Percentiles rank a stretch among this genome's conserved stretches.
Conservation (phyloP, 2,888 invertebrate species). For the Limnephilus auricula region DNA sequence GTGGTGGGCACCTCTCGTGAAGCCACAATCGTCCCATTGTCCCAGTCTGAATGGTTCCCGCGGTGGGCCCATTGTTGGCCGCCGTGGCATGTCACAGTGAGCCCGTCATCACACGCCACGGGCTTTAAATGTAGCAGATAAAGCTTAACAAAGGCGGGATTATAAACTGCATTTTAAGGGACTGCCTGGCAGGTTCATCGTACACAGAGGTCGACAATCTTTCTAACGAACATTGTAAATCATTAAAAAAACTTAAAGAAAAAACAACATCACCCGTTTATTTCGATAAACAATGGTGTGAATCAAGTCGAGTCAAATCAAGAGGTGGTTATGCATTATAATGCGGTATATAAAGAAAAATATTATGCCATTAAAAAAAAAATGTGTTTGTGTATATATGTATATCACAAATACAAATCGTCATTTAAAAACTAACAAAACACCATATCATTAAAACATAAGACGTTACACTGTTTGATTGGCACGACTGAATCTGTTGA, state of each 20-base stretch:
- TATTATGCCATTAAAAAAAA: no score
- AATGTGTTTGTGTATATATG: no score
- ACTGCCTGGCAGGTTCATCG: constrained; percentile 36
- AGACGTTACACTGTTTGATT: no score
- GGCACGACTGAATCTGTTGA: no score
- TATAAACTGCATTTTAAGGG: constrained; percentile 51
- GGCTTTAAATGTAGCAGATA: constrained; percentile 48
- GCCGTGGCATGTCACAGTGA: constrained; percentile 26
- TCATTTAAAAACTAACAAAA: no score
- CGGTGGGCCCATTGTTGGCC: neutral
- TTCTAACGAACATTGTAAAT: no score
- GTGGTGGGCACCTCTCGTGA: constrained; percentile 13
- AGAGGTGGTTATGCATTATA: no score
- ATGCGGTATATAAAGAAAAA: no score
- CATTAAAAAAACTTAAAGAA: neutral
- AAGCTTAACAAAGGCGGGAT: constrained; percentile 49
- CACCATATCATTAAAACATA: no score
- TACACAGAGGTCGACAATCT: neutral
- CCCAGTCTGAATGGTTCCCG: neutral
- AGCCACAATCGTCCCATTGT: constrained; percentile 13
- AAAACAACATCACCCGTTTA: no score
- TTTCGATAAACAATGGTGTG: neutral
- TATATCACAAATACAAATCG: no score
- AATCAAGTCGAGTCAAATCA: neutral
- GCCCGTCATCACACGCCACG: constrained; percentile 25